phyloP scores from a whole-genome alignment of 1,140 invertebrate species.

The Drosophila pectinifera region DNA sequence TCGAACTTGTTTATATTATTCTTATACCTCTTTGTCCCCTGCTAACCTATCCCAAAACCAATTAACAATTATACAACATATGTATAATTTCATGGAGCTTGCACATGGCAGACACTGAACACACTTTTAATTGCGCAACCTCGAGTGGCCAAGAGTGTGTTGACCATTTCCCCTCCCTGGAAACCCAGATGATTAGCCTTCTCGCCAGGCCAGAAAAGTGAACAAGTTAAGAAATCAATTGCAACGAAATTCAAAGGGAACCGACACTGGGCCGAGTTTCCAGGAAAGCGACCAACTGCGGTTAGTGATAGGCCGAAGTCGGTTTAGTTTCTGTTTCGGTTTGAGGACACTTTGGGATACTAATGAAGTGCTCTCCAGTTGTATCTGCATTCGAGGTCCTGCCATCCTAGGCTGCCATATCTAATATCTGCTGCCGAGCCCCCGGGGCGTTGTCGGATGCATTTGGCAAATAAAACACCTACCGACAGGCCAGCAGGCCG shows the following conservation, averaged over 20 bases:
- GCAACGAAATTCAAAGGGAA: slow-evolving; percentile 45
- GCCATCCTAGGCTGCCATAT: too few relatives aligned
- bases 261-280: slow-evolving; percentile 49
- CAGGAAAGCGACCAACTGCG: slow-evolving; percentile 78
- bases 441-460: slow-evolving; percentile 41
- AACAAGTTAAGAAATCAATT: slow-evolving; percentile 39
- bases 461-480: slow-evolving; percentile 61
- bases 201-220: slow-evolving; percentile 9
- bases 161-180: background rate
- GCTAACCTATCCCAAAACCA: too few relatives aligned
- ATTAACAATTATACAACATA: too few relatives aligned
- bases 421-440: slow-evolving; percentile 4
- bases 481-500: slow-evolving; percentile 56
- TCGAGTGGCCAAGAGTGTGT: too few relatives aligned
- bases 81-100: too few relatives aligned
- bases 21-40: too few relatives aligned
- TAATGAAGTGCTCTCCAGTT: slow-evolving; percentile 71
- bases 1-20: too few relatives aligned
- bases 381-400: slow-evolving; percentile 10
- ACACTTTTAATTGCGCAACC: too few relatives aligned
- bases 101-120: too few relatives aligned
- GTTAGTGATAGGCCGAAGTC: slow-evolving; percentile 56
- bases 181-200: slow-evolving; percentile 1
- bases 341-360: slow-evolving; percentile 27
- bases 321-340: slow-evolving; percentile 4